Evolutionary conservation across 2,113 vertebrate genomes (phyloP).

Genomic region (Erythrocercus mccallii): DNA sequence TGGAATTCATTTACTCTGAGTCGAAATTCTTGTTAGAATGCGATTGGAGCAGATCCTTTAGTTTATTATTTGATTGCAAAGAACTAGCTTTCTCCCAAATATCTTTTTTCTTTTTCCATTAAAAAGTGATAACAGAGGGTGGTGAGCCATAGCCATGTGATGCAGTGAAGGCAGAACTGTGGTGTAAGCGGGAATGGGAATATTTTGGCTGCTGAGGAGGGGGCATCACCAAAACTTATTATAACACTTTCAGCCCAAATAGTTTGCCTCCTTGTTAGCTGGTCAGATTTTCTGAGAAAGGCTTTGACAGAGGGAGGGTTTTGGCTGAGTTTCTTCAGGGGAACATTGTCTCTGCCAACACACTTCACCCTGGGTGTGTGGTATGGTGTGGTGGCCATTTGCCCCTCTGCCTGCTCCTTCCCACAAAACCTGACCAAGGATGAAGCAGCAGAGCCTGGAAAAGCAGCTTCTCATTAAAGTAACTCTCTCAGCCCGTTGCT

Average conservation of each 20-base stretch:
- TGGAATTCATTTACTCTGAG: neutral
- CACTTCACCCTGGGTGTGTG: accelerated
- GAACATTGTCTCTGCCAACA: neutral
- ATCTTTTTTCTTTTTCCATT: neutral
- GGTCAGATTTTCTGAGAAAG: neutral
- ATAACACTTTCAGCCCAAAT: neutral
- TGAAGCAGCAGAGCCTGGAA: neutral
- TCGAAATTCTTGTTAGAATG: neutral
- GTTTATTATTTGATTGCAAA: neutral
- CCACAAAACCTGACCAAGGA: neutral
- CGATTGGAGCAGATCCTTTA: neutral
- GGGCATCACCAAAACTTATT: neutral
- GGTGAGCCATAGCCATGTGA: neutral
- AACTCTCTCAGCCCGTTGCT: neutral
- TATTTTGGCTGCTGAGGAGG: neutral
- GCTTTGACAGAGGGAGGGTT: neutral
- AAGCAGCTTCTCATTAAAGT: neutral
- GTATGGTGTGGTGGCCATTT: neutral
- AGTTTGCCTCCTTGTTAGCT: neutral
- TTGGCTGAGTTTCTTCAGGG: neutral
- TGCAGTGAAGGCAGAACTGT: neutral
- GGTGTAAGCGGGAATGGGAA: neutral
- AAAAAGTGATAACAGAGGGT: neutral
- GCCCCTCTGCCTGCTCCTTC: neutral
- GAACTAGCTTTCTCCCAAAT: neutral